Evolutionary conservation across 2,797 vertebrate genomes (phyloP).

Genomic region (Lepus townsendii): DNA sequence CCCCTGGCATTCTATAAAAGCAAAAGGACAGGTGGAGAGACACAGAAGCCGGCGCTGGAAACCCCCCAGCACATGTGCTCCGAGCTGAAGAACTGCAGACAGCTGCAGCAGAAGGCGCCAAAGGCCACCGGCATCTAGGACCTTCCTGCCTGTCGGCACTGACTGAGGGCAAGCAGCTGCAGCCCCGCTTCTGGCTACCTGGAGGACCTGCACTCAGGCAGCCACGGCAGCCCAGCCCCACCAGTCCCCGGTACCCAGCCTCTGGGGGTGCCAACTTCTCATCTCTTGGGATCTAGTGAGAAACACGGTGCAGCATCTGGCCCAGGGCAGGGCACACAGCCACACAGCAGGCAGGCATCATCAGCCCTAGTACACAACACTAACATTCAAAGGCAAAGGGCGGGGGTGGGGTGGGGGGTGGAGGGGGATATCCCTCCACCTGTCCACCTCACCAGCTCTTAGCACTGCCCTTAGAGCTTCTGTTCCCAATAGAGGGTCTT

Average conservation of each 20-base stretch:
- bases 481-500: neutral
- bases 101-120: constrained; percentile 71
- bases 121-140: neutral
- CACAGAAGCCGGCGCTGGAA: constrained; percentile 28
- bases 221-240: neutral
- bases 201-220: constrained; percentile 1
- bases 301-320: neutral
- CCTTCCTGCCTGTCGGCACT: constrained; percentile 5
- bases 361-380: neutral
- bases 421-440: neutral
- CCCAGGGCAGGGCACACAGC: accelerated
- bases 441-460: neutral
- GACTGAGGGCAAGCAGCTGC: constrained; percentile 48
- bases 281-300: constrained; percentile 1
- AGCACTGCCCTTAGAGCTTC: neutral
- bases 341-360: neutral
- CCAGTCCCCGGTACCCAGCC: neutral
- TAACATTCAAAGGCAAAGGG: neutral
- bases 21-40: constrained; percentile 75
- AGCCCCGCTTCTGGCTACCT: neutral
- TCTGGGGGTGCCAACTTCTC: neutral
- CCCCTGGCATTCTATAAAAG: constrained; percentile 63
- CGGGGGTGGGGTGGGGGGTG: too few species aligned
- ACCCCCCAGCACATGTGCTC: constrained; percentile 69
- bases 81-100: constrained; percentile 58